Percentiles rank a stretch among this genome's conserved stretches.
phyloP scores from a whole-genome alignment of 2,888 invertebrate genomes.

The Eutolmus rufibarbis region DNA sequence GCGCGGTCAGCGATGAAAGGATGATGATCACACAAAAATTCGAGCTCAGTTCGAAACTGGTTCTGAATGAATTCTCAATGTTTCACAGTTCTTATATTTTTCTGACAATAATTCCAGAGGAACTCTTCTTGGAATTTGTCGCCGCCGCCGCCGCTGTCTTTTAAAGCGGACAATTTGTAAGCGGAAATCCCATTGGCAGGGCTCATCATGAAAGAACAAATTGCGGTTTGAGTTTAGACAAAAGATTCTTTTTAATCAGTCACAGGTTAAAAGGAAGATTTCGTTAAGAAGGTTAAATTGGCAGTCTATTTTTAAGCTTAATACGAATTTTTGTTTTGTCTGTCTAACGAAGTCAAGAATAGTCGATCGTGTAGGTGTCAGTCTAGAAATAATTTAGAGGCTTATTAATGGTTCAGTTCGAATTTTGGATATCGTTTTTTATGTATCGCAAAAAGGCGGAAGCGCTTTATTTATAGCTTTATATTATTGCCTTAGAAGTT shows the following conservation, averaged over 20 bases:
- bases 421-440: background rate
- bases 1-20: background rate
- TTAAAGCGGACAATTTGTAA: constrained; percentile 10
- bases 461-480: too few species aligned
- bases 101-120: background rate
- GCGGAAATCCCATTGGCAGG: constrained; percentile 17
- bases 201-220: background rate
- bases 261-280: background rate
- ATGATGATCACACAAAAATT: background rate
- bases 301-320: background rate
- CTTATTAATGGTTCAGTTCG: background rate
- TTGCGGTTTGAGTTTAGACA: background rate
- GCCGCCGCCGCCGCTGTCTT: background rate
- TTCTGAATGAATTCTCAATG: constrained; percentile 15
- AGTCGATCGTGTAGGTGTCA: background rate
- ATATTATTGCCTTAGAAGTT: too few species aligned
- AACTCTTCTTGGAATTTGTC: background rate
- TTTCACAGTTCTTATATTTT: background rate
- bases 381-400: background rate
- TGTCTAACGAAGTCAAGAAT: background rate
- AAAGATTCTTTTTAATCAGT: background rate
- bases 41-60: background rate
- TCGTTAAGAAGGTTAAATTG: background rate
- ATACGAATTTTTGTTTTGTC: background rate
- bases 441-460: background rate